Base-by-base conservation (phyloP, 1,140 invertebrate genomes). In the Lepidurus apus region DNA sequence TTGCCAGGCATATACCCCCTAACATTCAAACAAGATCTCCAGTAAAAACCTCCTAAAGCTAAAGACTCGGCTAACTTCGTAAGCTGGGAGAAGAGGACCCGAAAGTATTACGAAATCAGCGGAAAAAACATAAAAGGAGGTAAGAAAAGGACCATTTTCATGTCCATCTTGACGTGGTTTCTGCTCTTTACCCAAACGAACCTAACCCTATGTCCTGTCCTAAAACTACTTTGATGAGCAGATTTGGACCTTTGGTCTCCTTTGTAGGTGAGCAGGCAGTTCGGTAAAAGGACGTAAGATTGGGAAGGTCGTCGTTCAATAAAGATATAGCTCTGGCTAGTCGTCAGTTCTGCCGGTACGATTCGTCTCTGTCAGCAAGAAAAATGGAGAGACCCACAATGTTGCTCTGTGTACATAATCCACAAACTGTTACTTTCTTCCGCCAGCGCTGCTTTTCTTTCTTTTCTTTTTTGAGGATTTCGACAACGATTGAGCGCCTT, bases 351-450 rank as follows among this genome's bases (percentile, higher is more conserved):
- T 13, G 2, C 53, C 53, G 13, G 53, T 65, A 65, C 53, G 53
- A 65, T 65, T 65, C 53, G 53, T 65, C 53, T 65, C 53, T 65
- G 53, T 65, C 53, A 65, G 9, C 53, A 65, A 65, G 53, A 65
- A 65, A 65, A 65, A 65, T 21, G 53, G 21, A 65, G 53, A 65
- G 53, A 65, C 21, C 53, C 53, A 65, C 17, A 21, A 21, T 65
- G 53, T 65, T 65, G 21, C 53, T 65, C 53, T 21, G 53, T 21
- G 53, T 65, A 65, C 8, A 65, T 17, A 65, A 17, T 65, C 53
- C 53, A 21, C 53, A 65, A 65, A 65, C 53, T 65, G 21, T 1
- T 65, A 65, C 53, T 47, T 47, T 47, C 45, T 17, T 65, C 53
- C 17, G 21, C 53, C 17, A 9, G 53, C 17, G 34, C 34, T 34